Conservation (phyloP, 2,888 invertebrate species). For the Ashinkailepas kermadecensis region DNA sequence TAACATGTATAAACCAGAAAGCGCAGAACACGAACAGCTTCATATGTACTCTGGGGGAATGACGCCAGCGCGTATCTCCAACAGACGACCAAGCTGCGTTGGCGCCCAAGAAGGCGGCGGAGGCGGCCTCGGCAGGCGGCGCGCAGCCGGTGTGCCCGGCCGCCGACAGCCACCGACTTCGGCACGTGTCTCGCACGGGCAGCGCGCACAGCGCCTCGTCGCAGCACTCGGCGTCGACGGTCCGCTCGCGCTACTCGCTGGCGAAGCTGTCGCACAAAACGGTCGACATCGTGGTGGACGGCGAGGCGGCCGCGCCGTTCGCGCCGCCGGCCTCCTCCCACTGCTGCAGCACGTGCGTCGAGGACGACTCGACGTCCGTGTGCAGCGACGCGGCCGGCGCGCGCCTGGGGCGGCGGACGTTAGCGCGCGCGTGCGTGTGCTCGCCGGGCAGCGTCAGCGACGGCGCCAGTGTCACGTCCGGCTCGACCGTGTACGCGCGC, state of each 20-base stretch:
- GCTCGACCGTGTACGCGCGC: not conserved
- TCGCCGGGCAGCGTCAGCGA: conserved; percentile 30
- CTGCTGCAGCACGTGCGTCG: conserved; percentile 35
- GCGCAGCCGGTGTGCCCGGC: conserved; percentile 23
- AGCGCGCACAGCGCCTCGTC: conserved; percentile 37
- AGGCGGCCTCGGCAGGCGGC: conserved; percentile 25
- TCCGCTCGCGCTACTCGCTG: conserved; percentile 34
- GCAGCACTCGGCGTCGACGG: conserved; percentile 36
- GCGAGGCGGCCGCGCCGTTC: conserved; percentile 32
- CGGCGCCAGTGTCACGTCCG: conserved; percentile 28
- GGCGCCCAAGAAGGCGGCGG: not conserved
- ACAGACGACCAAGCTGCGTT: no score
- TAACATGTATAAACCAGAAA: no score
- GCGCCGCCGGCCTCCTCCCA: conserved; percentile 31
- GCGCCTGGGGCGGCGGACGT: conserved; percentile 32
- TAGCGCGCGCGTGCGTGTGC: conserved; percentile 33
- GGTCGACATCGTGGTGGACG: conserved; percentile 30
- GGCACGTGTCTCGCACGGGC: conserved; percentile 33
- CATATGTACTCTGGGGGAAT: no score
- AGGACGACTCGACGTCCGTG: conserved; percentile 30
- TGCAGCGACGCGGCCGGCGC: conserved; percentile 23
- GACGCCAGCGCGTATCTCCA: not conserved
- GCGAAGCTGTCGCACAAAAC: conserved; percentile 32
- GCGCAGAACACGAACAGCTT: no score
- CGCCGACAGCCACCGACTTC: conserved; percentile 28